Evolutionary conservation across 2,797 vertebrate species (phyloP), one percentile per base, ranked within the genome.

Genomic region (Chelon auratus): DNA sequence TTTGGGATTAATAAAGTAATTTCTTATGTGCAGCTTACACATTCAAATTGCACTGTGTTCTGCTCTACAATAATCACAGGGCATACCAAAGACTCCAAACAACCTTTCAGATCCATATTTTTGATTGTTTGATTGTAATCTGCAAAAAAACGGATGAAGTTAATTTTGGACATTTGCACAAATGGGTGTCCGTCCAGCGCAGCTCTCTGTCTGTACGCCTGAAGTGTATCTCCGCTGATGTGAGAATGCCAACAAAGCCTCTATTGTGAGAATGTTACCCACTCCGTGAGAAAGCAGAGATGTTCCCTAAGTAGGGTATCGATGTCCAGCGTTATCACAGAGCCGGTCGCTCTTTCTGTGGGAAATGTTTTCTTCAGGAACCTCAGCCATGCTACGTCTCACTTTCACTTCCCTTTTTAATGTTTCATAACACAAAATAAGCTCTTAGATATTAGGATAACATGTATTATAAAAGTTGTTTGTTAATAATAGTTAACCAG

Each of bases 251-350:
- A 50, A 91, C 90, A 93, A 92, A 59, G 86, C 20, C 37, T 75
- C 78, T 64, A 83, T 91, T 93, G 90, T 93, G 76, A 71, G 26
- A 30, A 37, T 26, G 88, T 81, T 56, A 89, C 47, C 26, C 11
- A 89, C 72, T 77, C 91, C 87, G 89, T 92, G 91, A 91, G 92
- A 93, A 93, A 75, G 77, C 9, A 9, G 75, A 75, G 79, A 69
- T 71, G 75, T 58, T 75, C 80, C 62, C 81, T 62, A 33, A 82
- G 81, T 20, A 47, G 47, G 13, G 78, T 91, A 88, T 91, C 87
- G 1, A 60, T 88, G 86, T 87, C 88, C 22, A 0, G 14, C 57
- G 36, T 78, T 61, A 81, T 84, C 63, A 14, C 59, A 15, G 74
- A 82, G 68, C 61, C 1, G 48, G 11, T 60, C 50, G 11, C 68